Conservation (phyloP, 2,888 invertebrate species). For the Drosophila neotestacea region DNA sequence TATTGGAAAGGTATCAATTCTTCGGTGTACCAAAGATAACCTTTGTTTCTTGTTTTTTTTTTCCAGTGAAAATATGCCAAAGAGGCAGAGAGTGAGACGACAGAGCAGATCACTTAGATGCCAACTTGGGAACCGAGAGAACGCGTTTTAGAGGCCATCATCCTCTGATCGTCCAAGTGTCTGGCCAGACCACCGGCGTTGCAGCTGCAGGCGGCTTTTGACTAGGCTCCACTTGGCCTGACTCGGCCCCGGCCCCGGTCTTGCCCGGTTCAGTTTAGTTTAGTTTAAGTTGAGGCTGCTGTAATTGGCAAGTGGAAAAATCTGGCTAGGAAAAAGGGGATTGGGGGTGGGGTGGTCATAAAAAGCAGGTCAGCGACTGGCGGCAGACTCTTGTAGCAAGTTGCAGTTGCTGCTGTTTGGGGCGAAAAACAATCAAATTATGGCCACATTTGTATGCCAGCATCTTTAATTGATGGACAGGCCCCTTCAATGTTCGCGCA, state of each 20-base stretch:
- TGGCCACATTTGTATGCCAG: constrained; percentile 63
- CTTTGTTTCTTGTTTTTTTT: constrained; percentile 13
- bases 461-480: constrained; percentile 67
- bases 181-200: constrained; percentile 69
- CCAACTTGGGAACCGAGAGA: constrained; percentile 43
- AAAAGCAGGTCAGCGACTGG: constrained; percentile 74
- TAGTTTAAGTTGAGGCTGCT: constrained; percentile 32
- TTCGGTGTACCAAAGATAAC: no score
- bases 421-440: constrained; percentile 72
- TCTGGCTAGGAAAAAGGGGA: constrained; percentile 28
- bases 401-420: constrained; percentile 10
- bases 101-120: constrained; percentile 44
- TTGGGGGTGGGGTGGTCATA: constrained; percentile 38
- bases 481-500: constrained; percentile 54
- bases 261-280: constrained; percentile 32
- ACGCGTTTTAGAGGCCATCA: constrained; percentile 66
- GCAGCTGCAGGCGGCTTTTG: constrained; percentile 57
- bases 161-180: constrained; percentile 60
- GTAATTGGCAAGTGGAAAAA: constrained; percentile 77
- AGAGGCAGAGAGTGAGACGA: constrained; percentile 26
- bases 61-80: constrained; percentile 74
- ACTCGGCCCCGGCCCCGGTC: constrained; percentile 15
- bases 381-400: constrained; percentile 9
- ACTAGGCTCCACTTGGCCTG: constrained; percentile 12
- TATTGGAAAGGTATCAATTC: no score